A percentile compares a stretch with the other conserved stretches of the same genome.
These are phyloP conservation scores for Ceratosolen solmsi DNA, from an alignment of 1,140 invertebrate genomes.

Conservation along the genomic window DNA sequence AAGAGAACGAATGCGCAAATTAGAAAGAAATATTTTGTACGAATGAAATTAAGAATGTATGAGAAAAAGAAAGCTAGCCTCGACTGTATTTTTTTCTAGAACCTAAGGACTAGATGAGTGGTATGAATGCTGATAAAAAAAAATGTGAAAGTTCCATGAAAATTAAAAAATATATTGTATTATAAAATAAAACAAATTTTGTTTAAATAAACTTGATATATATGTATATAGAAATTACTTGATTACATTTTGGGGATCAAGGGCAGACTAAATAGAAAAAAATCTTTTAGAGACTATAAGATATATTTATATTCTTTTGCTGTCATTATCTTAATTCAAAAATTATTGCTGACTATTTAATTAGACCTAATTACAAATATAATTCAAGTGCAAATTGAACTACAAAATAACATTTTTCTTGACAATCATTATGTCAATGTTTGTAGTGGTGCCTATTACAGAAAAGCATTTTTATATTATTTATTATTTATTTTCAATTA, in stretches of 20 bases:
- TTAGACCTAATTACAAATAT: constrained; percentile 43
- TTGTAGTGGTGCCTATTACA: constrained; percentile 41
- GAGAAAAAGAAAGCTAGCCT: constrained; percentile 56
- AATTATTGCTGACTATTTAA: constrained; percentile 26
- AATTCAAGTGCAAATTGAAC: constrained; percentile 41
- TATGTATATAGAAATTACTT: constrained; percentile 54
- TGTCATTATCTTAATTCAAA: constrained; percentile 10
- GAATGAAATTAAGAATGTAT: constrained; percentile 19
- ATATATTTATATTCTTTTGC: constrained; percentile 35
- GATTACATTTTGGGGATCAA: constrained; percentile 43
- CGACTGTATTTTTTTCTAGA: constrained; percentile 68
- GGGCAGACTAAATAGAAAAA: not conserved
- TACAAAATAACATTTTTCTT: constrained; percentile 38
- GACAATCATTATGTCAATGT: constrained; percentile 22
- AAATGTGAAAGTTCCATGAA: constrained; percentile 59
- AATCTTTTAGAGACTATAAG: constrained; percentile 15
- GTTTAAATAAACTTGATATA: constrained; percentile 70
- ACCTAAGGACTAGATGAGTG: constrained; percentile 54
- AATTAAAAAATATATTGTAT: constrained; percentile 67
- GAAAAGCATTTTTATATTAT: constrained; percentile 29
- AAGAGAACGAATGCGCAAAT: constrained; percentile 48
- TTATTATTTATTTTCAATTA: constrained; percentile 30
- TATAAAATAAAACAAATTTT: constrained; percentile 68
- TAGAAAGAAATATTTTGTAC: constrained; percentile 28
- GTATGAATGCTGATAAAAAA: constrained; percentile 55